These are phyloP conservation scores for Montipora foliosa DNA, from an alignment of 64 coral and sea anemone genomes.

Conservation along the genomic window DNA sequence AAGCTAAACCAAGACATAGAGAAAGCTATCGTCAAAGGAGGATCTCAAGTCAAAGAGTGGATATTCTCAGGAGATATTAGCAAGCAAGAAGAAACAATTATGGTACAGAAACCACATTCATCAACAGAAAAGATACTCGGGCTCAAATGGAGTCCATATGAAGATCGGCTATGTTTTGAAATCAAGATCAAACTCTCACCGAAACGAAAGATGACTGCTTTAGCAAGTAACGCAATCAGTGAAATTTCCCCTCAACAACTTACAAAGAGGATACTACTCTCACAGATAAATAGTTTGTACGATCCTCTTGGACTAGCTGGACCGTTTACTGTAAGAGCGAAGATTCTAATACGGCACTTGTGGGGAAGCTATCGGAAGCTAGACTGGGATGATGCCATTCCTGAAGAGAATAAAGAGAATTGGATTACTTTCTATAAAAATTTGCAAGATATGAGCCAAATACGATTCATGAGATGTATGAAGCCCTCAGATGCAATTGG, in stretches of 20 bases:
- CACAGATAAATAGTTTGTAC: constrained; percentile 45
- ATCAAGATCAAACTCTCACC: constrained; percentile 13
- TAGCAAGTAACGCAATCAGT: background rate
- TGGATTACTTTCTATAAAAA: constrained; percentile 43
- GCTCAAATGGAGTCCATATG: background rate
- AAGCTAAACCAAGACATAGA: constrained; percentile 33
- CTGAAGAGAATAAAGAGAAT: constrained; percentile 29
- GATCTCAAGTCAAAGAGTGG: constrained; percentile 4
- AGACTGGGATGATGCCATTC: constrained; percentile 55
- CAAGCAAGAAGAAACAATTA: constrained; percentile 32
- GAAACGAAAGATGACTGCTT: background rate
- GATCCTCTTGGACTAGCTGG: constrained; percentile 49
- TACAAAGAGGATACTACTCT: constrained; percentile 39
- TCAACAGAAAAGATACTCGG: background rate
- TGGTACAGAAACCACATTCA: background rate
- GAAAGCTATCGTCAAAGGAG: background rate
- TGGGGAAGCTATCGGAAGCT: constrained; percentile 43
- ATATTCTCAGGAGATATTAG: constrained; percentile 21
- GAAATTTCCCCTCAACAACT: background rate
- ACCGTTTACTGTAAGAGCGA: constrained; percentile 64
- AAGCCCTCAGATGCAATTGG: background rate
- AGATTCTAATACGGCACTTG: constrained; percentile 62
- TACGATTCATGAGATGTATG: background rate
- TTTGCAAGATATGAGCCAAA: constrained; percentile 23
- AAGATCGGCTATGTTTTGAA: background rate